These are phyloP conservation scores for Zoanthus sociatus DNA, from an alignment of 92 coral and sea anemone species.

Conservation along the genomic window DNA sequence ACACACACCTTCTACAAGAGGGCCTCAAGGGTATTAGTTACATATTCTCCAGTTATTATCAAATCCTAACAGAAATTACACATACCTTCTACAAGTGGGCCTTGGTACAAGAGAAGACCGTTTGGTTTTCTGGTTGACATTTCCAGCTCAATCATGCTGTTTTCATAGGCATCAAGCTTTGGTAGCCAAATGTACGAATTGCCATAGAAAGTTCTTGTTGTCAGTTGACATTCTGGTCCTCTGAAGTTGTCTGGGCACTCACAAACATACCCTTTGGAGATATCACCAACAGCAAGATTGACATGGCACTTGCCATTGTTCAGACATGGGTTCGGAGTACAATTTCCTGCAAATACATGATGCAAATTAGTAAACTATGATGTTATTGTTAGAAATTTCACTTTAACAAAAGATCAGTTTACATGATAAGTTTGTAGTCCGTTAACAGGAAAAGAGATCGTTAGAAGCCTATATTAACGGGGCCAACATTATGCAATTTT, in stretches of 20 bases:
- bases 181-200: slow-evolving; percentile 78
- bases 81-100: slow-evolving; percentile 69
- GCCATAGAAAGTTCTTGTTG: slow-evolving; percentile 77
- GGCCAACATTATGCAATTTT: no score
- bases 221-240: slow-evolving; percentile 82
- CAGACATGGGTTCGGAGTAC: slow-evolving; percentile 36
- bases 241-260: slow-evolving; percentile 71
- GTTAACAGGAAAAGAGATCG: no score
- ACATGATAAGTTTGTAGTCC: no score
- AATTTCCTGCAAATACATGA: background rate
- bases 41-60: no score
- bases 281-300: slow-evolving; percentile 29
- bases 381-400: no score
- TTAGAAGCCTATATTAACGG: no score
- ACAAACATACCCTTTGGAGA: slow-evolving; percentile 77
- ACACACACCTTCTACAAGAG: slow-evolving; percentile 58
- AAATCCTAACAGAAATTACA: no score
- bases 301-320: slow-evolving; percentile 25
- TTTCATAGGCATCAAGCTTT: slow-evolving; percentile 70
- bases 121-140: slow-evolving; percentile 64
- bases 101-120: slow-evolving; percentile 78
- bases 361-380: no score
- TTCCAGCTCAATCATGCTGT: slow-evolving; percentile 75
- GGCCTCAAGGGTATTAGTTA: slow-evolving; percentile 66
- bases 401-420: no score